Evolutionary conservation across 2,888 invertebrate species (phyloP), one percentile per base, ranked within the genome.

Genomic region (Metopia argyrocephala): DNA sequence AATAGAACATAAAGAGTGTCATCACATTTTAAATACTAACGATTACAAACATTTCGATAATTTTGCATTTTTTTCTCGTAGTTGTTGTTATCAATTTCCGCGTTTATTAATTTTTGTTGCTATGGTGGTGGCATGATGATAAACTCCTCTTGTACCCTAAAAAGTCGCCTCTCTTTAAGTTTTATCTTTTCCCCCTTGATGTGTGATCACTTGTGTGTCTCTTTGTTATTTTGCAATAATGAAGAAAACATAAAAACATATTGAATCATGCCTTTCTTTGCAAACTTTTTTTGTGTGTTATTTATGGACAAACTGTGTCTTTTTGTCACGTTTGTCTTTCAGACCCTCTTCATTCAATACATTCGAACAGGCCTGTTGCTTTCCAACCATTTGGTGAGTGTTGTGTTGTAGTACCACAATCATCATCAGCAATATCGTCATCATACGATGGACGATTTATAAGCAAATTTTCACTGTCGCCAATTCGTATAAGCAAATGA

Each of bases 291-390:
- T 3, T 15, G 38, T 38, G 38, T 38, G 38, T 52, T 71, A 71
- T 76, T 76, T 76, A 76, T 78, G 70, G 57, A 57, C 57, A 56
- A 78, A 70, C 70, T 78, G 65, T 78, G 57, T 66, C 54, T 59
- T 71, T 78, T 38, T 78, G 78, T 78, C 78, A 78, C 78, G 78
- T 78, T 62, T 62, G 23, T 64, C 50, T 66, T 21, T 21, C 6
- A 15, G 23, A 3, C 12, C 15, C 38, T 38, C 7, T 38, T 0
- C 1, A 7, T n/a, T 54, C 28, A 54, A 56, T 38, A 59, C 54
- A 46, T 52, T 59, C 27, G 27, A 78, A 71, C 57, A 28, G 48
- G 54, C 52, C 71, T 78, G 71, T 71, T 61, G 78, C 52, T 61
- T 59, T 54, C 57, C 59, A 59, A 57, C 52, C 52, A 65, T 52